These are phyloP conservation scores for Leuciscus waleckii DNA, from an alignment of 2,797 vertebrate genomes.

Conservation along the genomic window DNA sequence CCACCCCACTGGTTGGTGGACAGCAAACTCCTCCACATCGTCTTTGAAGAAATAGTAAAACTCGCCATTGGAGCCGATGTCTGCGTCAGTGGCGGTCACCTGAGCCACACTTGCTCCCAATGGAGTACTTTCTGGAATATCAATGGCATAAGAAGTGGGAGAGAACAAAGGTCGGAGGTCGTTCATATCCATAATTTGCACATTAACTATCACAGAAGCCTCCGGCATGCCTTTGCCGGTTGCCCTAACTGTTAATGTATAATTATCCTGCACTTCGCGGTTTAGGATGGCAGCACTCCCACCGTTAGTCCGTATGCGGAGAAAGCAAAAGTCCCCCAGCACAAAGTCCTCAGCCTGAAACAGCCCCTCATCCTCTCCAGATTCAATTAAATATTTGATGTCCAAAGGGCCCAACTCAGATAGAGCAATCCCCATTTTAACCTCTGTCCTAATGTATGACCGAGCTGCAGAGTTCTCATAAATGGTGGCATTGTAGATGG, in stretches of 20 bases:
- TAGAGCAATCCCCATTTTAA: conserved; percentile 91
- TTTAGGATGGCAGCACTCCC: conserved; percentile 91
- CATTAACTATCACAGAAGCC: conserved; percentile 82
- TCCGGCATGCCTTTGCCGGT: conserved; percentile 83
- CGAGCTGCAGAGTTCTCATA: conserved; percentile 94
- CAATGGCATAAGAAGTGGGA: conserved; percentile 92
- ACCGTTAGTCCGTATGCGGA: conserved; percentile 91
- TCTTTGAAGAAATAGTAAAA: conserved; percentile 97
- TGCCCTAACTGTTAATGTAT: conserved; percentile 87
- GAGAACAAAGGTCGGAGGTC: conserved; percentile 95
- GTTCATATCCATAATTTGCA: conserved; percentile 95
- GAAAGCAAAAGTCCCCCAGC: conserved; percentile 95
- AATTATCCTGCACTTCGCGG: conserved; percentile 93
- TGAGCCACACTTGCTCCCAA: conserved; percentile 87
- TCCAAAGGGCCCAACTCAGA: conserved; percentile 80
- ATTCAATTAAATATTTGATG: conserved; percentile 88
- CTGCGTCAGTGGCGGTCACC: conserved; percentile 95
- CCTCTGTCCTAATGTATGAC: conserved; percentile 86
- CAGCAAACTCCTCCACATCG: conserved; percentile 87
- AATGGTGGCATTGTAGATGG: conserved; percentile 88
- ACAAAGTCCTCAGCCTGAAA: conserved; percentile 92
- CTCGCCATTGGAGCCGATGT: conserved; percentile 93
- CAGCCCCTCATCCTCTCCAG: conserved; percentile 89
- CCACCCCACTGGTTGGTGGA: conserved; percentile 91
- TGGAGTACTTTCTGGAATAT: conserved; percentile 88